phyloP scores from a whole-genome alignment of 2,797 vertebrate species.

The Meriones psammophilus region DNA sequence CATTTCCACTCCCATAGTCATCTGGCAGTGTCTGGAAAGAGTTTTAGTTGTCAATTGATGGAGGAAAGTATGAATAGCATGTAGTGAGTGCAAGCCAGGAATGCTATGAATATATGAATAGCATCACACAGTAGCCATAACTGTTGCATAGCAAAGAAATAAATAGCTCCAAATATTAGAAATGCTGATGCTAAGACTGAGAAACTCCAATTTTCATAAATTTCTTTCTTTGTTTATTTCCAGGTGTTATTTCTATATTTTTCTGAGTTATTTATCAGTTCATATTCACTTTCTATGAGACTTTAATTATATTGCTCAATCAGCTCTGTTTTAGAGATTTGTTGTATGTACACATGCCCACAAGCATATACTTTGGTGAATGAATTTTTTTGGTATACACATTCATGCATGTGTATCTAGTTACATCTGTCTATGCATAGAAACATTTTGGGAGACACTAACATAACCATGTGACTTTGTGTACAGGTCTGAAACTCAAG shows the following conservation, averaged over 20 bases:
- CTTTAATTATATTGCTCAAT: constrained; percentile 34
- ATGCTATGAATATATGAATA: background rate
- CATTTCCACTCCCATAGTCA: background rate
- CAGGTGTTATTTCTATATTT: constrained; percentile 41
- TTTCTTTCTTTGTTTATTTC: constrained; percentile 50
- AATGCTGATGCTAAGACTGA: background rate
- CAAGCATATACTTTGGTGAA: constrained; percentile 2
- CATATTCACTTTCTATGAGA: background rate
- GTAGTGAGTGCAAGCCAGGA: background rate
- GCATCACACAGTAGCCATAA: background rate
- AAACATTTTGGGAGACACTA: background rate
- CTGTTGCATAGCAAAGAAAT: background rate
- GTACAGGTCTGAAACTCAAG: background rate
- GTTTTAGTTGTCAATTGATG: constrained; percentile 35
- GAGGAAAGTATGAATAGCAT: background rate
- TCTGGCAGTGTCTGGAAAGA: constrained; percentile 49
- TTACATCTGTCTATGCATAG: background rate
- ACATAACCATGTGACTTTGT: background rate
- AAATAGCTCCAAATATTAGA: background rate
- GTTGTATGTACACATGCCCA: background rate
- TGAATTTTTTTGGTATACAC: constrained; percentile 27
- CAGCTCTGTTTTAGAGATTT: background rate
- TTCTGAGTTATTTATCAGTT: constrained; percentile 58
- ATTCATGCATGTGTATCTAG: background rate
- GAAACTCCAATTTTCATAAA: background rate